phyloP scores from a whole-genome alignment of 2,113 vertebrate species.

The Sylvia atricapilla region DNA sequence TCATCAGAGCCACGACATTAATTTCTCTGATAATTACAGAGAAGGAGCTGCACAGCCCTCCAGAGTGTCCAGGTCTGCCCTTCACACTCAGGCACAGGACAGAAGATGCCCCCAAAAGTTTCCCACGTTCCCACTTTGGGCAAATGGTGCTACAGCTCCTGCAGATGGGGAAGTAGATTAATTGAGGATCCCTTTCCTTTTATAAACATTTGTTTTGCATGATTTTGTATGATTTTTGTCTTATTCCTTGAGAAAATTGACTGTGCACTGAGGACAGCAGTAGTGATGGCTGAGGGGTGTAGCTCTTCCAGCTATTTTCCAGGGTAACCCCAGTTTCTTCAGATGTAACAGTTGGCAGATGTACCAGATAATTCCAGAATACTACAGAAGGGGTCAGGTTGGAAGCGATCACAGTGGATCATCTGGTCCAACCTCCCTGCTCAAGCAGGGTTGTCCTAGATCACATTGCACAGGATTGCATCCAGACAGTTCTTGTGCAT shows the following conservation, averaged over 20 bases:
- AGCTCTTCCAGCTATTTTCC: background rate
- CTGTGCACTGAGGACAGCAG: background rate
- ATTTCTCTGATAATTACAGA: background rate
- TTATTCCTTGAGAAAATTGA: background rate
- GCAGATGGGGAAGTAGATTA: background rate
- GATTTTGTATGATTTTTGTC: background rate
- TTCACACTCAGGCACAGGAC: background rate
- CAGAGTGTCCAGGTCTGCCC: background rate
- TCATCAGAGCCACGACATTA: background rate
- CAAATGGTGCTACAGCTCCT: fast-evolving
- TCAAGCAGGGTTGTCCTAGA: background rate
- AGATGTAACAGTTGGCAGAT: background rate
- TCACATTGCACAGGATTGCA: background rate
- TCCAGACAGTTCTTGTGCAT: background rate
- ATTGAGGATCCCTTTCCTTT: background rate
- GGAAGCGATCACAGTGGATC: background rate
- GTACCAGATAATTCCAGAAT: background rate
- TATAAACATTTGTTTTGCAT: background rate
- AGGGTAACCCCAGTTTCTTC: background rate
- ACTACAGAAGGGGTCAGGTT: background rate
- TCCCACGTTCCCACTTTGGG: background rate
- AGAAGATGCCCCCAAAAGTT: background rate
- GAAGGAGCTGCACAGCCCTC: background rate
- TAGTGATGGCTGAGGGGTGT: background rate
- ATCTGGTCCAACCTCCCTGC: background rate